Base-by-base conservation (phyloP, 2,113 vertebrate species). In the Gymnocephalus cernua region DNA sequence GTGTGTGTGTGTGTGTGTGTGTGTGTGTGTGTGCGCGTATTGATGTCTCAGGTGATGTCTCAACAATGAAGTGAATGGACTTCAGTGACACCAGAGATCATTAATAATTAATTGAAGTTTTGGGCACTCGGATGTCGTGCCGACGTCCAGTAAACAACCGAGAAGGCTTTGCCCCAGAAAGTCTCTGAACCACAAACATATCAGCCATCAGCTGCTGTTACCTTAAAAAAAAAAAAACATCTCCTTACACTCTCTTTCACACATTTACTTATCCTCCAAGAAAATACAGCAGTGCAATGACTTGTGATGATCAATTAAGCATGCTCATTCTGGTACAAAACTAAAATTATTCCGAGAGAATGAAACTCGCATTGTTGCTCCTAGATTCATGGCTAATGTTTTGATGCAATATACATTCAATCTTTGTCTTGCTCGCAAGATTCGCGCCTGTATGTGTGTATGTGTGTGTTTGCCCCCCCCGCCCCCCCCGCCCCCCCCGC, bases 41-140 rank as follows among this genome's bases (percentile, higher is more conserved):
- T 62, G 13, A 69, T 79, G 87, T 90, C 87, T 80, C 76, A 84
- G 86, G 86, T 90, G 87, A 93, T 79, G 76, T 75, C 69, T 86
- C 67, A 74, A 90, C 93, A 91, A 85, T 83, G 83, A 79, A 78
- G 64, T 21, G 78, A 86, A 91, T 83, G 86, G 86, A 88, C 83
- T 78, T 86, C 82, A 61, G 80, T 84, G 88, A 81, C 89, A 88
- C 68, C 14, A 9, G 70, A 82, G 74, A 73, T 90, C 87, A 92
- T 94, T 86, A 93, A 93, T 94, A 93, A 94, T 91, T 79, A 83
- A 94, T 74, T 53, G 68, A 53, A 77, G 61, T 80, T 79, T 11
- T 69, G 58, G 76, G 79, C 64, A 89, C 74, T 87, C 68, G 67
- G 73, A 83, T 72, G 77, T 54, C 16, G 18, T 82, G 63, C 7